These are phyloP conservation scores for Diorhabda sublineata DNA, from an alignment of 1,140 invertebrate species.

Conservation along the genomic window DNA sequence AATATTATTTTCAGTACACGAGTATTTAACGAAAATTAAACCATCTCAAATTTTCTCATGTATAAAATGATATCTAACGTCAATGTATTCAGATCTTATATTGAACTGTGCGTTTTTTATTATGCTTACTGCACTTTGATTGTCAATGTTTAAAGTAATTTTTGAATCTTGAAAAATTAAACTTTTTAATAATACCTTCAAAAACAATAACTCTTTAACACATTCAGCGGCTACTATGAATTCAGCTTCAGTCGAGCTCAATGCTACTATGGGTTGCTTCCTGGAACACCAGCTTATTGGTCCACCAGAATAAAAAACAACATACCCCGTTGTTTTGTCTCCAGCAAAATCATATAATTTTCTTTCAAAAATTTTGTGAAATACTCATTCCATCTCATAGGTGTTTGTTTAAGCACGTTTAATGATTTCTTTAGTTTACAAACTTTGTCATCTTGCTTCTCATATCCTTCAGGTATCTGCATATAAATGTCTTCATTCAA, in stretches of 20 bases:
- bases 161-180: conserved; percentile 1
- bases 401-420: conserved; percentile 42
- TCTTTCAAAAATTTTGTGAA: conserved; percentile 18
- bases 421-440: conserved; percentile 33
- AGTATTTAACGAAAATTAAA: conserved; percentile 19
- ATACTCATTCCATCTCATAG: conserved; percentile 16
- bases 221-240: conserved; percentile 34
- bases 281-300: conserved; percentile 34
- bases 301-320: conserved; percentile 30
- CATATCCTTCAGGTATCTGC: conserved; percentile 41
- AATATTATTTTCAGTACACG: conserved; percentile 17
- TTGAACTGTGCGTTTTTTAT: conserved; percentile 20
- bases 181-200: conserved; percentile 16
- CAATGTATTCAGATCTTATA: conserved; percentile 24
- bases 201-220: conserved; percentile 19
- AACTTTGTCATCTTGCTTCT: conserved; percentile 26
- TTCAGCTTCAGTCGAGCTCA: conserved; percentile 44
- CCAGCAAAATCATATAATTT: background rate
- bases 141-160: conserved; percentile 12
- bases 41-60: conserved; percentile 15
- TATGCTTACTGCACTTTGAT: conserved; percentile 23
- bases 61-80: conserved; percentile 24
- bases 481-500: conserved; percentile 48
- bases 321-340: conserved; percentile 26
- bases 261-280: conserved; percentile 36